Conservation (phyloP, 2,797 vertebrate species). For the Dendrocincla fuliginosa region DNA sequence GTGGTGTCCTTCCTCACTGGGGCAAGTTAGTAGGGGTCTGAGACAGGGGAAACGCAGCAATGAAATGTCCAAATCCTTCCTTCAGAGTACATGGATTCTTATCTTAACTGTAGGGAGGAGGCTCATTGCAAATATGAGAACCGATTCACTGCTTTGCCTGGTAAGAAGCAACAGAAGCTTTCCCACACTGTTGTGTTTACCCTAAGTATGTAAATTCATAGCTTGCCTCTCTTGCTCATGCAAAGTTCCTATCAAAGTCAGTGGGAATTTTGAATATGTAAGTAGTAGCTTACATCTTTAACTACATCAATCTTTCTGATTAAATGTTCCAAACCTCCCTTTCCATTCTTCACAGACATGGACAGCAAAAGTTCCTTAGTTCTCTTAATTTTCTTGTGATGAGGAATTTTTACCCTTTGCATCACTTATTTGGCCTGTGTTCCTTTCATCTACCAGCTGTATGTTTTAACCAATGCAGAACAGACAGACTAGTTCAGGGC, state of each 20-base stretch:
- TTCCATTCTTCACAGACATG: not conserved
- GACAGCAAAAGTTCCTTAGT: not conserved
- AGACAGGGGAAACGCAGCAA: not conserved
- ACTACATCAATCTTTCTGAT: not conserved
- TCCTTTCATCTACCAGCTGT: not conserved
- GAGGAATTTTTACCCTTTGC: not conserved
- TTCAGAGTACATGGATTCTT: not conserved
- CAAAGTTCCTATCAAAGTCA: not conserved
- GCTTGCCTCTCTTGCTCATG: not conserved
- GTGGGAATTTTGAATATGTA: not conserved
- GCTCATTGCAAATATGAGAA: not conserved
- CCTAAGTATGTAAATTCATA: not conserved
- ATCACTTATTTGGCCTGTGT: rapidly evolving
- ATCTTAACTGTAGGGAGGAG: not conserved
- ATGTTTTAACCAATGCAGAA: not conserved
- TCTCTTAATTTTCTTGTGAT: not conserved
- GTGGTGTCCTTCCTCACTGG: not conserved
- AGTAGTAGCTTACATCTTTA: not conserved
- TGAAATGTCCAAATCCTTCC: not conserved
- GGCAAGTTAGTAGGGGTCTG: not conserved
- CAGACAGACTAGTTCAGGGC: not conserved
- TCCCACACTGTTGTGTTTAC: not conserved
- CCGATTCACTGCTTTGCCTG: not conserved
- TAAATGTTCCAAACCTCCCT: not conserved
- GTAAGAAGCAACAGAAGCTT: not conserved